phyloP scores from a whole-genome alignment of 2,113 vertebrate genomes.

The Porphyrio hochstetteri region DNA sequence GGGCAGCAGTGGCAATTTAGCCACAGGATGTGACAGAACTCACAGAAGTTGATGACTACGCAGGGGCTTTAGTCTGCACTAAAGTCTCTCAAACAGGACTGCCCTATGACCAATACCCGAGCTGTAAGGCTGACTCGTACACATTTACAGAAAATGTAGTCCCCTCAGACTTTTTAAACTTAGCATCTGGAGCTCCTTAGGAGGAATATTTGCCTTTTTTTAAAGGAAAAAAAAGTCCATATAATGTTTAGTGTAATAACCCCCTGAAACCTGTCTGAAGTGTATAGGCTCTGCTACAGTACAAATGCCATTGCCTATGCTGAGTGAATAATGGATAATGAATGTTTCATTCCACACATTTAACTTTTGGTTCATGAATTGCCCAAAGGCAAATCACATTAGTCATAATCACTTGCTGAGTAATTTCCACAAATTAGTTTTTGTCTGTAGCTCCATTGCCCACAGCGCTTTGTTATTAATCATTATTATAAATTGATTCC shows the following conservation, averaged over 20 bases:
- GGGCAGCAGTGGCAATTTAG: background rate
- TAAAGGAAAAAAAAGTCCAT: background rate
- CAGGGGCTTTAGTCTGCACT: background rate
- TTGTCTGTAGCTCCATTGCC: constrained; percentile 30
- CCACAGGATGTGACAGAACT: background rate
- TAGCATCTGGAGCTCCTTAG: background rate
- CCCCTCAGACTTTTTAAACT: background rate
- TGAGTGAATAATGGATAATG: constrained; percentile 16
- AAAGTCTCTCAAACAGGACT: background rate
- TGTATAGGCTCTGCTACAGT: background rate
- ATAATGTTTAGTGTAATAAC: background rate
- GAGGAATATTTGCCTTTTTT: background rate
- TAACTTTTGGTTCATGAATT: constrained; percentile 38
- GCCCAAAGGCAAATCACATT: constrained; percentile 51
- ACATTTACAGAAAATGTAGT: background rate
- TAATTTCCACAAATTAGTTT: constrained; percentile 63
- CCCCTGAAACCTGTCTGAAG: background rate
- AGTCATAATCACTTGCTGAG: constrained; percentile 64
- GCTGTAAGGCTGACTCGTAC: background rate
- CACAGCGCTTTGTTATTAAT: constrained; percentile 40
- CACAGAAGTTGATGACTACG: background rate
- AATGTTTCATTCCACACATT: constrained; percentile 45
- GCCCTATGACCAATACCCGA: background rate
- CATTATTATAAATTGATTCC: constrained; percentile 49
- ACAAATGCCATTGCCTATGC: background rate